Evolutionary conservation across 2,113 vertebrate genomes (phyloP), one percentile per base, ranked within the genome.

Genomic region (Cyanoliseus patagonus): DNA sequence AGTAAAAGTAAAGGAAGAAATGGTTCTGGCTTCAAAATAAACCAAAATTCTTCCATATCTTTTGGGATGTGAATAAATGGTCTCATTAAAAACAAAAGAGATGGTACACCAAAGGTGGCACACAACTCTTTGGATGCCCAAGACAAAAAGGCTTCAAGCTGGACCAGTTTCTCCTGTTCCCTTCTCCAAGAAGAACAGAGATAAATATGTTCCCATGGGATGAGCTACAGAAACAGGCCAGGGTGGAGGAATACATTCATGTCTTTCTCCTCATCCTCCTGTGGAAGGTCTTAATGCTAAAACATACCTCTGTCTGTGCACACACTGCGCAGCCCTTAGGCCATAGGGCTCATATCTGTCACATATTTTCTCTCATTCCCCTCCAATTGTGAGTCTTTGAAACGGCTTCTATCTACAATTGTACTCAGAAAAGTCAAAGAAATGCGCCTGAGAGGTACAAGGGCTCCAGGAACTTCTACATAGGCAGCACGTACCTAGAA

Each of bases 161-260:
- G 62, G 51, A 76, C 63, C 59, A 72, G 78, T 93, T 93, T 59
- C 59, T 86, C 81, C 68, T 39, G 68, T 61, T 94, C 44, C 25
- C 11, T 92, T 25, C 59, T 72, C 25, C 33, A n/a, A 67, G 41
- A 33, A 91, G n/a, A 37, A 57, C 53, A 51, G 69, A 81, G 41
- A 47, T 75, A 86, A 44, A 20, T 31, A 13, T 2, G 4, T 53
- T 87, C 46, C 69, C 91, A 52, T 42, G 49, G 73, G 84, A 81
- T 51, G 30, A 81, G 49, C 59, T 74, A 10, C 17, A 39, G 53
- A 52, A 80, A 18, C 24, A 41, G 15, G 53, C 22, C 4, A 19
- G 68, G 59, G 13, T 69, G 37, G 35, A 62, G 68, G 30, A 84
- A 57, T 30, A 19, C 2, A 10, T 39, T 37, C 2, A 9, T 13